Percentiles rank a stretch among this genome's conserved stretches.
These are phyloP conservation scores for Antechinus flavipes DNA, from an alignment of 2,113 vertebrate genomes.

Conservation along the genomic window DNA sequence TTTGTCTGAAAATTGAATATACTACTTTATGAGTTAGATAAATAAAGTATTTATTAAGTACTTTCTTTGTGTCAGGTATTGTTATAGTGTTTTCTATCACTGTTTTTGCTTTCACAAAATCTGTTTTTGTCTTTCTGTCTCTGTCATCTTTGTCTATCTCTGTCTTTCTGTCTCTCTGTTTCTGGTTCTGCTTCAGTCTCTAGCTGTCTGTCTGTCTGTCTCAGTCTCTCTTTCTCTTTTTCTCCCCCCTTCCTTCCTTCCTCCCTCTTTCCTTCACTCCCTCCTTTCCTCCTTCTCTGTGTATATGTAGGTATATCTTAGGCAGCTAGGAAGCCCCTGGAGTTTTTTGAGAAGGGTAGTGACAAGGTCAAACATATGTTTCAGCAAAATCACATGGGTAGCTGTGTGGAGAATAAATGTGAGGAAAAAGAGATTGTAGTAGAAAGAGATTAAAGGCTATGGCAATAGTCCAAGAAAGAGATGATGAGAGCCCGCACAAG, in stretches of 20 bases:
- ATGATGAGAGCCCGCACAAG: neutral
- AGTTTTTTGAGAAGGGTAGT: neutral
- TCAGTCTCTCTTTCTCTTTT: no score
- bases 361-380: neutral
- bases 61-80: no score
- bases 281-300: no score
- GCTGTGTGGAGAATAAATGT: neutral
- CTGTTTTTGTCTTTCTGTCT: neutral
- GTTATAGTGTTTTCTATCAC: neutral
- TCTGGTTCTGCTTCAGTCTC: neutral
- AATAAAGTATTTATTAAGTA: no score
- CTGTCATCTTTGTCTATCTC: neutral
- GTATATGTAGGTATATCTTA: no score
- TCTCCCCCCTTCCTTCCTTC: no score
- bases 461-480: neutral
- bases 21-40: no score
- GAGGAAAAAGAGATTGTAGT: neutral
- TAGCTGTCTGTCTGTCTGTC: no score
- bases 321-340: neutral
- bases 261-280: no score
- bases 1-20: neutral
- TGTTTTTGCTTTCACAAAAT: neutral
- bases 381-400: neutral
- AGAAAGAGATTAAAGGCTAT: neutral
- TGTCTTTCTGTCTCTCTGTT: no score